These are phyloP conservation scores for Microplitis mediator DNA, from an alignment of 1,140 invertebrate species.

Conservation along the genomic window DNA sequence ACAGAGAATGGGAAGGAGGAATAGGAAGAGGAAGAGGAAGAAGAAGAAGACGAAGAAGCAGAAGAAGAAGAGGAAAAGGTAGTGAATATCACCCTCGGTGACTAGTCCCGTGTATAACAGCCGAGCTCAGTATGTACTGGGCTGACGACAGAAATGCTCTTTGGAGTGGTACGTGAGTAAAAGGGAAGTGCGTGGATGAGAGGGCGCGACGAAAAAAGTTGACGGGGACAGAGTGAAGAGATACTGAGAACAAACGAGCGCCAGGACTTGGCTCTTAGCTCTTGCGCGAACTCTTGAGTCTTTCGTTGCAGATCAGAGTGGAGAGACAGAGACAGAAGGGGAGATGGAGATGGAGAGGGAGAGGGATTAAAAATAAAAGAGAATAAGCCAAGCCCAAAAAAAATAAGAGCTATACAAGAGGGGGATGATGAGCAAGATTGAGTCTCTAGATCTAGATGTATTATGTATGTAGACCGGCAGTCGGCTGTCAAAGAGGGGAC, in stretches of 20 bases:
- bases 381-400: conserved; percentile 14
- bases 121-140: conserved; percentile 16
- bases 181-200: conserved; percentile 32
- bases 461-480: conserved; percentile 15
- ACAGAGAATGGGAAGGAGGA: no score
- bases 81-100: conserved; percentile 30
- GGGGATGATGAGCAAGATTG: conserved; percentile 23
- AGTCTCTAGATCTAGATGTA: conserved; percentile 19
- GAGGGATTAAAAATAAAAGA: conserved; percentile 24
- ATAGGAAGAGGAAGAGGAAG: no score
- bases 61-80: no score
- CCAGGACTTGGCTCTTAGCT: background rate
- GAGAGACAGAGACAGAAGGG: background rate
- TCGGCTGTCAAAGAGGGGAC: background rate
- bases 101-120: conserved; percentile 17
- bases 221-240: background rate
- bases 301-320: no score
- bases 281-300: background rate
- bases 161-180: conserved; percentile 38
- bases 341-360: background rate
- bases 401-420: background rate
- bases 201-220: background rate
- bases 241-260: conserved; percentile 1
- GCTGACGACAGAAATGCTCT: conserved; percentile 50
- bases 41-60: no score